These are phyloP conservation scores for Siphonodentalium dalli DNA, from an alignment of 2,888 invertebrate genomes.

Conservation along the genomic window DNA sequence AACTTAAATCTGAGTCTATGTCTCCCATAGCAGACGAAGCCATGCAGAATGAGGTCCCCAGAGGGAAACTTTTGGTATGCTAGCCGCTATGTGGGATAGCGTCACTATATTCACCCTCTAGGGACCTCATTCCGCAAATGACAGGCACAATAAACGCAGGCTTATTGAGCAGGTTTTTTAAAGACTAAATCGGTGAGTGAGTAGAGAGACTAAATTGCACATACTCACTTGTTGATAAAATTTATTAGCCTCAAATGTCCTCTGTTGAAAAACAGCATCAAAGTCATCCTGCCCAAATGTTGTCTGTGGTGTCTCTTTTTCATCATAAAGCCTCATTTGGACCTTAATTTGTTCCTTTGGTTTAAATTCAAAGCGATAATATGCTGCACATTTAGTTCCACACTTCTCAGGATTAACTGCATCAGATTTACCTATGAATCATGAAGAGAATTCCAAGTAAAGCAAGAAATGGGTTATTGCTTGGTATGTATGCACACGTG, in stretches of 20 bases:
- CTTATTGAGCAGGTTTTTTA: no score
- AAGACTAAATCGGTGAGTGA: background rate
- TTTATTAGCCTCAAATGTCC: conserved; percentile 54
- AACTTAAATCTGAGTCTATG: no score
- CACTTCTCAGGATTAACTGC: conserved; percentile 42
- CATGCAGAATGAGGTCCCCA: no score
- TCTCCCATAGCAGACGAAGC: no score
- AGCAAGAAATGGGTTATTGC: no score
- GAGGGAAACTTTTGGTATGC: no score
- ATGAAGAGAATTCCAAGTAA: no score
- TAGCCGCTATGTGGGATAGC: no score
- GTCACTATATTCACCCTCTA: no score
- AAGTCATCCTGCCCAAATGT: conserved; percentile 30
- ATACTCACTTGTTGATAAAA: conserved; percentile 56
- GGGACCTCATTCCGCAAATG: no score
- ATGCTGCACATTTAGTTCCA: conserved; percentile 56
- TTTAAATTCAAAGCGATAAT: conserved; percentile 48
- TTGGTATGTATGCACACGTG: no score
- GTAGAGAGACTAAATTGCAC: background rate
- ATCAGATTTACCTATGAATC: conserved; percentile 36
- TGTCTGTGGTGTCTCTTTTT: conserved; percentile 39
- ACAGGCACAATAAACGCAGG: no score
- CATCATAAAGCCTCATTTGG: conserved; percentile 50
- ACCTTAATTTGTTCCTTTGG: conserved; percentile 45
- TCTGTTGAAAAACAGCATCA: conserved; percentile 43